Conservation (phyloP, 2,797 vertebrate genomes). For the Phaenicophaeus curvirostris region DNA sequence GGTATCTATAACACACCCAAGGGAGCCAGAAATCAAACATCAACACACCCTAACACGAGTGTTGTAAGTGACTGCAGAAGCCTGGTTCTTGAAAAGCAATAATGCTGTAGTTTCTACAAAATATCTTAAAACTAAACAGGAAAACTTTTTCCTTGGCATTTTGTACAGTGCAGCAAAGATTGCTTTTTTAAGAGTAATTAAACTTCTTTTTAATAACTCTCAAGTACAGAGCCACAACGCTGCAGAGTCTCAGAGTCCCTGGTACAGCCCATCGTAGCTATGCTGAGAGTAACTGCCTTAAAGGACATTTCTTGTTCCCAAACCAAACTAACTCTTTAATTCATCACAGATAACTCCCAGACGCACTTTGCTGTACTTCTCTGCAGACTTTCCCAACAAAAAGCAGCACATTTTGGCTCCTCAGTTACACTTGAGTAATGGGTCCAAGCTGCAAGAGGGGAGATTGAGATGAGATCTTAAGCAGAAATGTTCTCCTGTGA, state of each 20-base stretch:
- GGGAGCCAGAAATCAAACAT: slow-evolving; percentile 10
- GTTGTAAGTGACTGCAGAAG: not conserved
- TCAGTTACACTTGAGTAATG: not conserved
- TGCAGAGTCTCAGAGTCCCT: not conserved
- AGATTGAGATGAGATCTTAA: too few species aligned
- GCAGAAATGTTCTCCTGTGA: too few species aligned
- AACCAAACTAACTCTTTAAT: not conserved
- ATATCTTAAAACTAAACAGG: not conserved
- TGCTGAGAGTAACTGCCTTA: not conserved
- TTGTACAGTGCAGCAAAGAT: not conserved
- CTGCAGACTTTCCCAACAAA: not conserved
- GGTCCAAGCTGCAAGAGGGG: too few species aligned
- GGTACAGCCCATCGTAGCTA: not conserved
- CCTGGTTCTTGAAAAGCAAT: not conserved
- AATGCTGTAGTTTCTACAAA: not conserved
- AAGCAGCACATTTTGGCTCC: not conserved
- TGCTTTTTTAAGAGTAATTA: not conserved
- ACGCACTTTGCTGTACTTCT: not conserved
- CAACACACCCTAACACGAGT: not conserved
- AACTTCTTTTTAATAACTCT: not conserved
- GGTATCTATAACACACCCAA: not conserved
- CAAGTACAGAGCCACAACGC: not conserved
- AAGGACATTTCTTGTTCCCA: not conserved
- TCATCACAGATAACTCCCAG: not conserved
- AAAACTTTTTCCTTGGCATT: not conserved